Evolutionary conservation across 2,113 vertebrate species (phyloP), one percentile per base, ranked within the genome.

Genomic region (Mastomys coucha): DNA sequence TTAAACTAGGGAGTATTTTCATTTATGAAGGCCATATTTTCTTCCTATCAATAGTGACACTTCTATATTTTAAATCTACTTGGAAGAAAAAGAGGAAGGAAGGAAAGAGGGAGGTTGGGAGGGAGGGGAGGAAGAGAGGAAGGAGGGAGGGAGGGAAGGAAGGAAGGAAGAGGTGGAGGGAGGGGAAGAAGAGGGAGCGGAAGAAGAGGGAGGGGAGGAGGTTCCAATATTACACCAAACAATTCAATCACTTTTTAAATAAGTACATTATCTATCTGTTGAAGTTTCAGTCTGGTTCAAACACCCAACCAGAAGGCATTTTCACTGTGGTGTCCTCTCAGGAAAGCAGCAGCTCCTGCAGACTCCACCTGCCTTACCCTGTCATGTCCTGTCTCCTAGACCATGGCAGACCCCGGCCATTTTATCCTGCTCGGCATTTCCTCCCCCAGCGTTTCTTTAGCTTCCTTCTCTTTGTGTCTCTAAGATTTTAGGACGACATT

Each of bases 71-170:
- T 42, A 72, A 13, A 31, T 22, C 49, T 53, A n/a, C 20, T 75
- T 7, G 11, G 13, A 70, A 31, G 36, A 5, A 76, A 39, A 7
- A 16, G 26, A 36, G 31, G 33, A 36, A 17, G 45, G 2, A 10
- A 10, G 36, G 0, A 14, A 5, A 1, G 12, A 26, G 16, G 33
- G 7, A 3, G 26, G 33, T 2, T 13, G 14, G 5, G 4, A 5
- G 9, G 6, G 1, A 1, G 10, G 22, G 1, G 1, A 53, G 9
- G 8, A 2, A 24, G 2, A 16, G 1, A 22, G 26, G 5, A 9
- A 2, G 7, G 12, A 4, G 60, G 11, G 7, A 5, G 45, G 7
- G 19, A 16, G 24, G 9, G 17, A 2, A 51, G 11, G 16, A 42
- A 78, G 13, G 26, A 7, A 67, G 9, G 17, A 7, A 33, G 39